Evolutionary conservation across 2,797 vertebrate species (phyloP).

Genomic region (Hypotaenidia philippensis): DNA sequence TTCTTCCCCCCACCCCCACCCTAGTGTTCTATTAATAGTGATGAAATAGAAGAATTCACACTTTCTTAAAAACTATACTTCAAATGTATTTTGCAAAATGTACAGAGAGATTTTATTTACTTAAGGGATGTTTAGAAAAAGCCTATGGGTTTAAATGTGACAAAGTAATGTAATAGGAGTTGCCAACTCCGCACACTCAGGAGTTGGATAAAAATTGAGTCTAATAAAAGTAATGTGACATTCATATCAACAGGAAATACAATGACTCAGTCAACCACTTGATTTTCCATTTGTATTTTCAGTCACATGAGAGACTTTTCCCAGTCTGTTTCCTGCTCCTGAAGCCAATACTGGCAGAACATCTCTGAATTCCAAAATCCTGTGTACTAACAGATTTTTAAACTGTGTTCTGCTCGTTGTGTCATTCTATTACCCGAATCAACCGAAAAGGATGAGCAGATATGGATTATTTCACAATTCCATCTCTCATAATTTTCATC

Average conservation of each 20-base stretch:
- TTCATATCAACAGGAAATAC: not conserved
- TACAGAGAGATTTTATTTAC: not conserved
- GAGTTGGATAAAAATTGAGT: not conserved
- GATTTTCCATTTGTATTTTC: not conserved
- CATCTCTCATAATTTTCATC: not conserved
- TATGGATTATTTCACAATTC: not conserved
- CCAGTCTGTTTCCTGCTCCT: not conserved
- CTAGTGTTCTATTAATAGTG: not conserved
- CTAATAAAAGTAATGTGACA: not conserved
- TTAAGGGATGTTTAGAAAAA: not conserved
- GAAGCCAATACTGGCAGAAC: not conserved
- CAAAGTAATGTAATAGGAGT: not conserved
- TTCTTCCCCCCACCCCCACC: not conserved
- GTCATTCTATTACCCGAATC: not conserved
- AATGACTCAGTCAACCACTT: not conserved
- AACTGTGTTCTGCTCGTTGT: not conserved
- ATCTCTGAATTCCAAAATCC: not conserved
- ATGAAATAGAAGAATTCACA: not conserved
- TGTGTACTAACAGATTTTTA: not conserved
- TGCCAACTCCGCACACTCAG: not conserved
- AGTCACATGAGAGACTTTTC: not conserved
- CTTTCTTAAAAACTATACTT: rapidly evolving
- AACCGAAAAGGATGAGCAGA: not conserved
- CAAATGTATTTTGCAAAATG: not conserved
- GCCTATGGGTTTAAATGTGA: not conserved